These are phyloP conservation scores for Drosophila arawakana DNA, from an alignment of 1,140 invertebrate genomes.

Conservation along the genomic window DNA sequence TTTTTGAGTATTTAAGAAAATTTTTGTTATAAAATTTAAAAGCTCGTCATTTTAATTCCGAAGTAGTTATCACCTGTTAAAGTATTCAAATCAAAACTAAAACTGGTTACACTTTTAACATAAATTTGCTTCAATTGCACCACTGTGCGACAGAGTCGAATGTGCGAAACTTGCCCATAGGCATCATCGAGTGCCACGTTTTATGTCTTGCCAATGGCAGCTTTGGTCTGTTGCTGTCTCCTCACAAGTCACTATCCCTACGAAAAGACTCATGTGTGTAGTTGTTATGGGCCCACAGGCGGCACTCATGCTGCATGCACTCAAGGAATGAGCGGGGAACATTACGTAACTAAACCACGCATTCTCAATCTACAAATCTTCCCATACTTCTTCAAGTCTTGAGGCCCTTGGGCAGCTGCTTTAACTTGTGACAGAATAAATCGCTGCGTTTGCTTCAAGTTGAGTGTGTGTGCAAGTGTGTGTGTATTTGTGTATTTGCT, in stretches of 20 bases:
- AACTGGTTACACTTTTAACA: too few species aligned
- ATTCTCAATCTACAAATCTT: slow-evolving; percentile 11
- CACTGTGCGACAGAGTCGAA: slow-evolving; percentile 5
- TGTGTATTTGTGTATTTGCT: background rate
- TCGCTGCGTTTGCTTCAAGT: slow-evolving; percentile 55
- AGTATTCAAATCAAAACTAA: too few species aligned
- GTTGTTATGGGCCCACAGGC: slow-evolving; percentile 70
- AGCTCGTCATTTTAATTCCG: too few species aligned
- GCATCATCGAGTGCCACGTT: slow-evolving; percentile 80
- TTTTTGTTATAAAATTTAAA: too few species aligned
- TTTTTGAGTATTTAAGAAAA: too few species aligned
- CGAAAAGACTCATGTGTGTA: slow-evolving; percentile 23
- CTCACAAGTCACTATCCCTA: slow-evolving; percentile 37
- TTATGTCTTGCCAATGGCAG: slow-evolving; percentile 74
- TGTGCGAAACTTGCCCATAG: slow-evolving; percentile 74
- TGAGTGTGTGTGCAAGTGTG: slow-evolving; percentile 4
- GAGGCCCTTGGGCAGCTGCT: slow-evolving; percentile 36
- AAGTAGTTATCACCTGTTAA: too few species aligned
- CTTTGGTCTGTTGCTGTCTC: slow-evolving; percentile 29
- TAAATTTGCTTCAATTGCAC: background rate
- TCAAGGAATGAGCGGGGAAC: background rate
- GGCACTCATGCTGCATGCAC: slow-evolving; percentile 31
- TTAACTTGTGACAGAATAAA: slow-evolving; percentile 75
- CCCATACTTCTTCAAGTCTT: slow-evolving; percentile 12
- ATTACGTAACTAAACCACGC: slow-evolving; percentile 35